Base-by-base conservation (phyloP, 2,113 vertebrate species). In the Microcebus lehilahytsara region DNA sequence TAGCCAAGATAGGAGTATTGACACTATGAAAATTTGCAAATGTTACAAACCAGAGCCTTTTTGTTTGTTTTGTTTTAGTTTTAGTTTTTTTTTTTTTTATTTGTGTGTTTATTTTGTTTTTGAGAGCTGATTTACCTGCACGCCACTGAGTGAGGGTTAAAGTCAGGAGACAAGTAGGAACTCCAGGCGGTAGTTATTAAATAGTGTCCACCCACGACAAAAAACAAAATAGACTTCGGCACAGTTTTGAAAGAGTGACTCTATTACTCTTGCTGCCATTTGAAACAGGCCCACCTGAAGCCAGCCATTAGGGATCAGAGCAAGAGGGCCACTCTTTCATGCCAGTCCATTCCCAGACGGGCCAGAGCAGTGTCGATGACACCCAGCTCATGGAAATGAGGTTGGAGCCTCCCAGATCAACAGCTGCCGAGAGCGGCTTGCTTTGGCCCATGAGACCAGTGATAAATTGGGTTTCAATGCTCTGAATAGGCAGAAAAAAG, bases 401-500 rank as follows among this genome's bases (percentile, higher is more conserved):
- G 34, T 19, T 72, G 58, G 89, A 88, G 79, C 83, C 79, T 94
- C 83, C 94, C 78, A 86, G 64, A 72, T 62, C 95, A 94, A 58
- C 97, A 97, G 95, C 94, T 97, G 94, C 74, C n/a, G 19, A 90
- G 75, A 91, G 83, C 88, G 30, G 75, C 94, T 95, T 95, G 91
- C 95, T 95, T 95, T 95, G 89, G 89, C 79, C 81, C 56, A 16
- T 37, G 58, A 71, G 62, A 74, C 92, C 46, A 49, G 83, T 0
- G 5, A 90, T 88, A 95, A 97, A 95, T 92, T 87, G 92, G 77
- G 95, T 94, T 97, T 95, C 85, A 96, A 67, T 97, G 92, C 86
- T 97, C 96, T 97, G 95, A 95, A 97, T 32, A 96, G 94, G 78
- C 91, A 0, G 95, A 97, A 98, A 98, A 96, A 97, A 94, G 93